These are phyloP conservation scores for Plagodis pulveraria DNA, from an alignment of 2,888 invertebrate species.

Conservation along the genomic window DNA sequence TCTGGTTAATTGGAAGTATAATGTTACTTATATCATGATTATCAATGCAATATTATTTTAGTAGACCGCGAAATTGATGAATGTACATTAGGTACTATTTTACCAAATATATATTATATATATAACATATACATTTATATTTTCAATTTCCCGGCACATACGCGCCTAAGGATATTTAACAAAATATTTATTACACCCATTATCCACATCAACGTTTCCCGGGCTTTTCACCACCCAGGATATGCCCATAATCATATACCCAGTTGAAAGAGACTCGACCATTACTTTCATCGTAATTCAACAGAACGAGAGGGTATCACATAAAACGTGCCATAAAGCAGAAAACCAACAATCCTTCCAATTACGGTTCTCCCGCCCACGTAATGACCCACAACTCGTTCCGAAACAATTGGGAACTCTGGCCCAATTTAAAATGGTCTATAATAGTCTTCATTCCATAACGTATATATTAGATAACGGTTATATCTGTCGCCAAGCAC, in stretches of 20 bases:
- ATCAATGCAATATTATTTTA: too few relatives aligned
- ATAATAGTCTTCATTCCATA: too few relatives aligned
- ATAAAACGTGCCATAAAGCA: slow-evolving; percentile 52
- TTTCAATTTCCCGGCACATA: too few relatives aligned
- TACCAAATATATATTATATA: too few relatives aligned
- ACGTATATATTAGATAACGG: too few relatives aligned
- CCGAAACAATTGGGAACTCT: slow-evolving; percentile 10
- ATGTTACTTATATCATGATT: too few relatives aligned
- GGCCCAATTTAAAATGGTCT: background rate
- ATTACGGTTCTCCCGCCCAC: slow-evolving; percentile 33
- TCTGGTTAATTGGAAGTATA: too few relatives aligned
- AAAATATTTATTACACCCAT: background rate
- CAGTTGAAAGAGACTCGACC: slow-evolving; percentile 24
- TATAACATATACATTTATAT: too few relatives aligned
- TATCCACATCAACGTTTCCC: slow-evolving; percentile 7
- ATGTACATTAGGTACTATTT: too few relatives aligned
- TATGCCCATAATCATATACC: slow-evolving; percentile 17
- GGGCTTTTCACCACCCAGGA: slow-evolving; percentile 18
- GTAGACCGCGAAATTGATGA: too few relatives aligned
- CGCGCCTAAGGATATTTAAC: too few relatives aligned
- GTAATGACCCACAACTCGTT: slow-evolving; percentile 24
- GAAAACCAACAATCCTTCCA: slow-evolving; percentile 41
- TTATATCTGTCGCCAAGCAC: too few relatives aligned
- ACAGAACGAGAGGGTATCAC: slow-evolving; percentile 39
- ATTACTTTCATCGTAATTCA: slow-evolving; percentile 30